Base-by-base conservation (phyloP, 2,888 invertebrate species). In the Adelphocoris suturalis region DNA sequence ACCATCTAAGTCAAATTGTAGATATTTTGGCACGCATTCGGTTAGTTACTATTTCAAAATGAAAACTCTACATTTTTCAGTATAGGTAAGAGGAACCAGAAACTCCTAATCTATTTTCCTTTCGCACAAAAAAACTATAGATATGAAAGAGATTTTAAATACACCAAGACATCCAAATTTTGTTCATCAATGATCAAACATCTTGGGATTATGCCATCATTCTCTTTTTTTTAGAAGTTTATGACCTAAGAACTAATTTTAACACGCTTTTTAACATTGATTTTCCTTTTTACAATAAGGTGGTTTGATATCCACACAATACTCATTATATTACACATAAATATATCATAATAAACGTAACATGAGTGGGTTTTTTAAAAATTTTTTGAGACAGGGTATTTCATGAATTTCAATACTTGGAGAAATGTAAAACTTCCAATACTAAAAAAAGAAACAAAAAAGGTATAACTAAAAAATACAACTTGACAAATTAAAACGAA, bases 181-280 rank as follows among this genome's bases (percentile, higher is more conserved):
- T 19, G 55, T 52, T n/a, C 27, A n/a, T n/a, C n/a, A 82, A 19
- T 0, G 47, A 82, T 82, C 82, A 27, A 37, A 82, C 47, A 52
- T 82, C 47, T 82, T 52, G 55, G 55, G 13, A 82, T 82, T 82
- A 52, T 52, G 16, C 47, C 47, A 80, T 48, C 52, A 13, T 82
- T 82, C 46, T 46, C 46, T 47, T 47, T 37, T 28, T 82, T 52
- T 82, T 80, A 52, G 11, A 23, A 7, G 48, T 52, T 80, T 80
- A 91, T 81, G 89, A 86, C 75, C 90, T 91, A 90, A 85, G 80
- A 81, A 86, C 90, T 91, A 91, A 75, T 86, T 86, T 68, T 89
- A 90, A 91, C 91, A 91, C 91, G 89, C 91, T 90, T 86, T 57
- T 68, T 89, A 91, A 91, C 90, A 91, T 89, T 89, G 81, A 91